phyloP scores from a whole-genome alignment of 2,113 vertebrate species.

The Chaenogobius annularis region DNA sequence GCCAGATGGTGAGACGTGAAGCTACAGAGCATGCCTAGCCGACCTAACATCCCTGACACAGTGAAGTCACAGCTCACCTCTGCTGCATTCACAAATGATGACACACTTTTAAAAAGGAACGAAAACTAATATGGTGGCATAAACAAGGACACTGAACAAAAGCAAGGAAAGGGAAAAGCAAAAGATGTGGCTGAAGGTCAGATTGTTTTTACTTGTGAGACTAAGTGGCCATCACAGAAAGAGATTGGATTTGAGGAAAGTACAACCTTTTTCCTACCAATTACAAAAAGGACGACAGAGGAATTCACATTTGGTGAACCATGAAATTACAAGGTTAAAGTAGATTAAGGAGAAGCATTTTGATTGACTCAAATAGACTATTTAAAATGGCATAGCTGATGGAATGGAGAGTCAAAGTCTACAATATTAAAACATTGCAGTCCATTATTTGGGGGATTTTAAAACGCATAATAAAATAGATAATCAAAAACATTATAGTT shows the following conservation, averaged over 20 bases:
- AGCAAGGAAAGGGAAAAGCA: background rate
- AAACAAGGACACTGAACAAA: background rate
- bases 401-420: background rate
- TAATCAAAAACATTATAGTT: background rate
- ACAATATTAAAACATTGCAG: background rate
- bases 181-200: background rate
- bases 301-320: conserved; percentile 2
- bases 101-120: background rate
- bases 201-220: conserved; percentile 6
- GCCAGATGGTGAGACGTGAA: background rate
- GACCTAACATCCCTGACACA: background rate
- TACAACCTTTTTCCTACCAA: conserved; percentile 5
- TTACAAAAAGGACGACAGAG: conserved; percentile 1
- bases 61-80: background rate
- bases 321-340: conserved; percentile 12
- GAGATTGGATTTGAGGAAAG: conserved; percentile 3
- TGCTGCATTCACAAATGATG: background rate
- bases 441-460: background rate
- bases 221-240: conserved; percentile 6
- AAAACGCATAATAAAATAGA: background rate
- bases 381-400: conserved; percentile 3
- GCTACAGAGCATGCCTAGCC: background rate
- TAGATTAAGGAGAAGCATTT: background rate
- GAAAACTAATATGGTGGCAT: conserved; percentile 1
- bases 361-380: background rate